Evolutionary conservation across 1,140 invertebrate species (phyloP), one percentile per base, ranked within the genome.

Genomic region (Atta texana): DNA sequence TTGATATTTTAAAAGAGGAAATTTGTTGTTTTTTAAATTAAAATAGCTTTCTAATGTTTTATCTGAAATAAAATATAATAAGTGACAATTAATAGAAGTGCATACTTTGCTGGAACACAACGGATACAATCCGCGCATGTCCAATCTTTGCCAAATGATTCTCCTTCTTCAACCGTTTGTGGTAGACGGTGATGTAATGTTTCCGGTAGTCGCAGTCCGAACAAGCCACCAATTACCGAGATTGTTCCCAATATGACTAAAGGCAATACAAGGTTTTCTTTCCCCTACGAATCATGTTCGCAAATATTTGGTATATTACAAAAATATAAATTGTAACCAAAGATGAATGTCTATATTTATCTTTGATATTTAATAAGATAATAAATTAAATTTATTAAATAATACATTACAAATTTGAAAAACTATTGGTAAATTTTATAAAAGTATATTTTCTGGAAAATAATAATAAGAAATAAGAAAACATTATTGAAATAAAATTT

Each of bases 71-170:
- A 53, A 80, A 68, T 53, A 5, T 34, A 21, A 44, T 44, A 53
- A 31, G 8, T 69, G 18, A n/a, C 21, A 24, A 59, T 59, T 61
- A 49, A 28, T 28, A 49, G 18, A 75, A 49, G 14, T 14, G 5
- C 24, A 92, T 96, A 97, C 96, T 96, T 96, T 64, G 95, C 94
- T 51, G 97, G 96, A 21, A 96, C 95, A 91, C 97, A 98, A 69
- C 95, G 94, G 28, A 97, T 94, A 89, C 97, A 98, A 91, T 98
- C 97, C 18, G 96, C 95, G 57, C 96, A 96, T 1, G 96, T 96
- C 97, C 97, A 98, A 91, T 98, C 96, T 93, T 98, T 98, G n/a
- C 98, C 98, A 93, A 98, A 98, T 90, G 97, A 96, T 93, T 98
- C 98, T 5, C 98, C 98, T 93, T 98, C 98, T 94, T 98, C 97